Evolutionary conservation across 92 coral and sea anemone species (phyloP), one percentile per base, ranked within the genome.

Genomic region (Phenganax stokvisi): DNA sequence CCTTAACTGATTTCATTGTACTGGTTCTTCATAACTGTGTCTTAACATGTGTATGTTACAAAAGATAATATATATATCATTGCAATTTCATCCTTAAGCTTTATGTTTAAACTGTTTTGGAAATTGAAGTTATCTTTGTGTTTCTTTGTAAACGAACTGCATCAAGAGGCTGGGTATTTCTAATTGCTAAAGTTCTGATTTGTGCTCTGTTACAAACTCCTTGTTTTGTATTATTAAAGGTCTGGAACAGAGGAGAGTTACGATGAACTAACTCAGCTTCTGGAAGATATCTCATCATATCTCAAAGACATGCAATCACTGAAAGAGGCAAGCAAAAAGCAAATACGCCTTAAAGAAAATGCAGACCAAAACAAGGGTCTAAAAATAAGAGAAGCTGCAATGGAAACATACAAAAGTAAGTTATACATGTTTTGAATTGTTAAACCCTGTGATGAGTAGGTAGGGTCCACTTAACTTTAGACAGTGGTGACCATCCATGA

Each of bases 361-460:
- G 65, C 65, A 59, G 65, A 59, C 65, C 65, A 59, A 59, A 59
- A 59, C 65, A 59, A 59, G 65, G 65, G 65, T 1, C 65, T 59
- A 59, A 20, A 59, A 59, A 59, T 13, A 1, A 20, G 65, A 59
- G 65, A 59, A 59, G 25, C n/a, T 59, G 65, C 65, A 6, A 13
- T 59, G 65, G 65, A 59, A 59, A 59, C 65, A 59, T 59, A 59
- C 65, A 59, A 59, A 13, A 59, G 65, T 59, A 59, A 59, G 65
- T 6, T 59, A 20, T 20, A 59, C 65, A 59, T 59, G 16, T 59
- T 59, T 59, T 59, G 65, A 59, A 59, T 59, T 59, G 65, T 59
- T 59, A 59, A 59, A 59, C 7, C 65, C 25, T 20, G 25, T 20
- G 25, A 20, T 20, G 25, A 20, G 25, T 20, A 20, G 25, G 25